phyloP scores from a whole-genome alignment of 37 sponge, comb jelly and placozoan species.

The Dysidea cf. avara region DNA sequence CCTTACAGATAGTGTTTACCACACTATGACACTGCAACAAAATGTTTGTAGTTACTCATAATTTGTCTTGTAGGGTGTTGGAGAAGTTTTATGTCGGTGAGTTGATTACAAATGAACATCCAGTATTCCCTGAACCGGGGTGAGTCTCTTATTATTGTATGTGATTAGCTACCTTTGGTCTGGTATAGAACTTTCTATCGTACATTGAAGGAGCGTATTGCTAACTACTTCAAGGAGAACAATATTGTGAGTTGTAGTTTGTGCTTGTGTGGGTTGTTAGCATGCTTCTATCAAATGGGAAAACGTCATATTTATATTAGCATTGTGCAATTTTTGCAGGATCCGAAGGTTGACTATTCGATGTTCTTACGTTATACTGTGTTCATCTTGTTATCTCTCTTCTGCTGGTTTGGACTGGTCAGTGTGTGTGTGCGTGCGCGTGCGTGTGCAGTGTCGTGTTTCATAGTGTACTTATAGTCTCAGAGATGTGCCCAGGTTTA shows the following conservation, averaged over 20 bases:
- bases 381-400: slow-evolving; percentile 49
- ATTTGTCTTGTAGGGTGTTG: slow-evolving; percentile 50
- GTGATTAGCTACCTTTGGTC: background rate
- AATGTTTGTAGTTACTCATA: too few species aligned
- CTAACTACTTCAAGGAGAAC: slow-evolving; percentile 23
- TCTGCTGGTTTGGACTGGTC: slow-evolving; percentile 50
- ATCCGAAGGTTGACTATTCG: slow-evolving; percentile 85
- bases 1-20: too few species aligned
- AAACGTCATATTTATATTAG: background rate
- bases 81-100: slow-evolving; percentile 93
- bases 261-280: too few species aligned
- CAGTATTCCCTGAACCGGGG: slow-evolving; percentile 86
- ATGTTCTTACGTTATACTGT: slow-evolving; percentile 82
- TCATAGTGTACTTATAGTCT: too few species aligned
- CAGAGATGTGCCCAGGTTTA: too few species aligned
- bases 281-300: background rate
- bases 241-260: slow-evolving; percentile 36
- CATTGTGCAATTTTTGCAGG: slow-evolving; percentile 25
- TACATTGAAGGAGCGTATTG: slow-evolving; percentile 11
- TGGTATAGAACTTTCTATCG: slow-evolving; percentile 42
- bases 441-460: too few species aligned
- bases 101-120: slow-evolving; percentile 81
- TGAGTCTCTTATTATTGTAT: slow-evolving; percentile 12
- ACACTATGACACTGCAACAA: too few species aligned
- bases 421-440: too few species aligned